Percentiles rank a stretch among this genome's conserved stretches.
Conservation (phyloP, 2,888 invertebrate species). For the Prosapia bicincta region DNA sequence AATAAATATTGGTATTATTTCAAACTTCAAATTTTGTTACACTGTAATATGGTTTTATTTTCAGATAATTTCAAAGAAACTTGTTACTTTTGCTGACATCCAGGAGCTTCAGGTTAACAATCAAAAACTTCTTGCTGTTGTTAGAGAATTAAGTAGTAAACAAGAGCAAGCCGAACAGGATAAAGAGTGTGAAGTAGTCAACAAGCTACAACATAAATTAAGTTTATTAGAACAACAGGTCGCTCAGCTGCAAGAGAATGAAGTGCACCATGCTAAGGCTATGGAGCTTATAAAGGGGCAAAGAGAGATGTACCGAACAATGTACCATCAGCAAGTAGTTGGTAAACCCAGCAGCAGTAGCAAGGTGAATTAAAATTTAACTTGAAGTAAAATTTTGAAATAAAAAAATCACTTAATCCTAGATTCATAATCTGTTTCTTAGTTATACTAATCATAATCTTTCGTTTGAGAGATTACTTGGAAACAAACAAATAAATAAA, state of each 20-base stretch:
- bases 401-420: too few relatives aligned
- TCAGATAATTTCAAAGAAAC: conserved; percentile 70
- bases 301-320: conserved; percentile 34
- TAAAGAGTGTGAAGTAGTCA: conserved; percentile 13
- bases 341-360: not conserved
- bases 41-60: conserved; percentile 13
- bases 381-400: too few relatives aligned
- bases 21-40: too few relatives aligned
- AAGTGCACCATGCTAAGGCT: conserved; percentile 33
- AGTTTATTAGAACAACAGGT: conserved; percentile 10
- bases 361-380: too few relatives aligned
- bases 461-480: too few relatives aligned
- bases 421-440: too few relatives aligned
- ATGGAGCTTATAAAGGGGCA: conserved; percentile 36
- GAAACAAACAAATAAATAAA: too few relatives aligned
- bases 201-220: conserved; percentile 14
- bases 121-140: conserved; percentile 74
- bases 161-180: conserved; percentile 72
- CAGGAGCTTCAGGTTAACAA: conserved; percentile 88
- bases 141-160: conserved; percentile 79
- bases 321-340: conserved; percentile 34
- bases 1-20: too few relatives aligned
- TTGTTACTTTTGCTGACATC: conserved; percentile 87
- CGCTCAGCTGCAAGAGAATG: conserved; percentile 22
- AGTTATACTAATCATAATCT: too few relatives aligned